Conservation (phyloP, 2,888 invertebrate genomes). For the Colletes collaris region DNA sequence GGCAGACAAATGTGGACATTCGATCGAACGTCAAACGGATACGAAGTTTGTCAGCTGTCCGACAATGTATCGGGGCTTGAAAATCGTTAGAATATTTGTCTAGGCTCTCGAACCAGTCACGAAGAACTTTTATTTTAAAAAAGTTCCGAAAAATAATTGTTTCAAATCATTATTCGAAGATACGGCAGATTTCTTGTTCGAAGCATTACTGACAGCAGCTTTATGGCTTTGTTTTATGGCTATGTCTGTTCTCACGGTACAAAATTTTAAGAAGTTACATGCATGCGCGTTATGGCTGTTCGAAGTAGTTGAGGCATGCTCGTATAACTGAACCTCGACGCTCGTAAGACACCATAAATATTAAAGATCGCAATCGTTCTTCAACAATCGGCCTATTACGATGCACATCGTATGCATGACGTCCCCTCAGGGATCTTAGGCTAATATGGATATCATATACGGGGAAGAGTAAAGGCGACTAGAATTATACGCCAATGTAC, state of each 20-base stretch:
- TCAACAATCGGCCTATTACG: constrained; percentile 16
- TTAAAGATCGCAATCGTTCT: constrained; percentile 53
- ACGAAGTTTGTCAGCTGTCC: too few relatives aligned
- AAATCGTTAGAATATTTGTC: too few relatives aligned
- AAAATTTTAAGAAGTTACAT: background rate
- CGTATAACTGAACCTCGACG: constrained; percentile 32
- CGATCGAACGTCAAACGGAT: constrained; percentile 1
- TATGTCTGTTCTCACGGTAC: too few relatives aligned
- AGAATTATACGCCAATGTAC: background rate
- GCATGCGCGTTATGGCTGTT: constrained; percentile 17
- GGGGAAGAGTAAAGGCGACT: background rate
- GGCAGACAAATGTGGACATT: background rate
- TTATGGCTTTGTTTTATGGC: too few relatives aligned
- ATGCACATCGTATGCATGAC: background rate
- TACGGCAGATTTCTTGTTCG: too few relatives aligned
- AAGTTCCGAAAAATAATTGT: too few relatives aligned
- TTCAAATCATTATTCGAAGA: too few relatives aligned
- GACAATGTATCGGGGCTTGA: too few relatives aligned
- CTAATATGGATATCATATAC: background rate
- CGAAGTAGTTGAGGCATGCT: constrained; percentile 20
- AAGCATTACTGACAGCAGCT: too few relatives aligned
- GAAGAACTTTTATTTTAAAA: too few relatives aligned
- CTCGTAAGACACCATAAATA: constrained; percentile 47
- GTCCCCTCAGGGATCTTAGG: background rate
- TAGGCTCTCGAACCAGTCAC: too few relatives aligned